Conservation (phyloP, 1,140 invertebrate genomes). For the Globodera ellingtonae region DNA sequence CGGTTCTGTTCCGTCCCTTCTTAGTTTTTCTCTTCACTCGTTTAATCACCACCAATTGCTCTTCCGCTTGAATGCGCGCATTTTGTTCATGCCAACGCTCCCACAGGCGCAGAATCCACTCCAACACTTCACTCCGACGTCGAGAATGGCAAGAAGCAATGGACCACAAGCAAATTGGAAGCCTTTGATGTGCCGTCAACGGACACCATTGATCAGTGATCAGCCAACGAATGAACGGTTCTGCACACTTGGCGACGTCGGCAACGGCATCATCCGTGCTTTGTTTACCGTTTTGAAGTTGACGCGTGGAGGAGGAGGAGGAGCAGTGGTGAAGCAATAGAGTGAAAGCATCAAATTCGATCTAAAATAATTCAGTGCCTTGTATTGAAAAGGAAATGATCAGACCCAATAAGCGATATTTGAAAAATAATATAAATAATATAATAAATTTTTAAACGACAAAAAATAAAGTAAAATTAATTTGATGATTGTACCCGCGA, state of each 20-base stretch:
- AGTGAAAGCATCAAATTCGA: neutral
- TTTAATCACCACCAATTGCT: neutral
- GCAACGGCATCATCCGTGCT: neutral
- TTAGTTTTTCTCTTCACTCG: no score
- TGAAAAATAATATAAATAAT: no score
- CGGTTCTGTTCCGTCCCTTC: neutral
- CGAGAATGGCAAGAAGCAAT: neutral
- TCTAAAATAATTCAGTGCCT: neutral
- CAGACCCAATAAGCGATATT: no score
- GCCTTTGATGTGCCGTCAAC: neutral
- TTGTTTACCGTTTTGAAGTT: neutral
- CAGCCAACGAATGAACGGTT: constrained; percentile 6
- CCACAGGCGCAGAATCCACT: constrained; percentile 24
- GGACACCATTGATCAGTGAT: neutral
- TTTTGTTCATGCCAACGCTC: constrained; percentile 21
- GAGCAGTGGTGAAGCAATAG: neutral
- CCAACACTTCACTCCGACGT: neutral
- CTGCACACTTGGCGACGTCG: neutral
- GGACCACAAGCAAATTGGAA: neutral
- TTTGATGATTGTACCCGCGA: neutral
- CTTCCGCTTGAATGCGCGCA: constrained; percentile 12
- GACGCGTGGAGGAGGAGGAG: neutral
- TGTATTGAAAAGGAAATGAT: no score
- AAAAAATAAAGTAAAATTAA: no score
- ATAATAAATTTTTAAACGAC: no score